Conservation (phyloP, 2,797 vertebrate genomes). For the Mastacembelus armatus region DNA sequence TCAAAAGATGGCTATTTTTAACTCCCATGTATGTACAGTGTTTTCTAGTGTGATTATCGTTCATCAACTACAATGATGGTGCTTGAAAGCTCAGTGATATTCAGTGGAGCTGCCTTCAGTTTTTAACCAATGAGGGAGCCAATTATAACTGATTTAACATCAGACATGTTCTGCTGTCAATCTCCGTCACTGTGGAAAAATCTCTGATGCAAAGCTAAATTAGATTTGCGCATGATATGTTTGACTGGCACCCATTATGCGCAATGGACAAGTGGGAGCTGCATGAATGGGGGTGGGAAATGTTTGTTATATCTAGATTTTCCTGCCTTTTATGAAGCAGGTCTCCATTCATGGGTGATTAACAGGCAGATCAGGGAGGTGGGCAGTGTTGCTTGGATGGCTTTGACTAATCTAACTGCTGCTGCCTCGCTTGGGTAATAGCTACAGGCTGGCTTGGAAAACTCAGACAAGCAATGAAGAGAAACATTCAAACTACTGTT, state of each 20-base stretch:
- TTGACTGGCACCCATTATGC: slow-evolving; percentile 64
- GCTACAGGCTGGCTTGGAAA: slow-evolving; percentile 61
- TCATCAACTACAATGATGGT: slow-evolving; percentile 54
- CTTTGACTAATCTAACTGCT: slow-evolving; percentile 67
- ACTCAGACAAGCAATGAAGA: slow-evolving; percentile 48
- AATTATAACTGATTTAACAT: slow-evolving; percentile 68
- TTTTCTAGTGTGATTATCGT: slow-evolving; percentile 57
- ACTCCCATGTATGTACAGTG: slow-evolving; percentile 37
- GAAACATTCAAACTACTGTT: slow-evolving; percentile 45
- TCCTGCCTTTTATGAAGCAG: slow-evolving; percentile 61
- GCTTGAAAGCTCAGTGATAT: slow-evolving; percentile 47
- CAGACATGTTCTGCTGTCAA: slow-evolving; percentile 53
- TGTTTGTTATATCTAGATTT: slow-evolving; percentile 56
- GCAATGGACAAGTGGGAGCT: slow-evolving; percentile 58
- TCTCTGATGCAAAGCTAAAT: slow-evolving; percentile 61
- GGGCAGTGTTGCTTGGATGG: slow-evolving; percentile 66
- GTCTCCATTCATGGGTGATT: slow-evolving; percentile 66
- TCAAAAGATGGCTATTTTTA: slow-evolving; percentile 58
- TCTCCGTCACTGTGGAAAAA: slow-evolving; percentile 54
- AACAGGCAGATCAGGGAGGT: slow-evolving; percentile 68
- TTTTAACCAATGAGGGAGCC: slow-evolving; percentile 40
- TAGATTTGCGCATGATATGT: slow-evolving; percentile 64
- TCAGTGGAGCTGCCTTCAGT: slow-evolving; percentile 42
- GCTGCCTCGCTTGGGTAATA: slow-evolving; percentile 56
- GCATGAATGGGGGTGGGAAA: slow-evolving; percentile 51